Base-by-base conservation (phyloP, 2,888 invertebrate genomes). In the Trichopoda pennipes region DNA sequence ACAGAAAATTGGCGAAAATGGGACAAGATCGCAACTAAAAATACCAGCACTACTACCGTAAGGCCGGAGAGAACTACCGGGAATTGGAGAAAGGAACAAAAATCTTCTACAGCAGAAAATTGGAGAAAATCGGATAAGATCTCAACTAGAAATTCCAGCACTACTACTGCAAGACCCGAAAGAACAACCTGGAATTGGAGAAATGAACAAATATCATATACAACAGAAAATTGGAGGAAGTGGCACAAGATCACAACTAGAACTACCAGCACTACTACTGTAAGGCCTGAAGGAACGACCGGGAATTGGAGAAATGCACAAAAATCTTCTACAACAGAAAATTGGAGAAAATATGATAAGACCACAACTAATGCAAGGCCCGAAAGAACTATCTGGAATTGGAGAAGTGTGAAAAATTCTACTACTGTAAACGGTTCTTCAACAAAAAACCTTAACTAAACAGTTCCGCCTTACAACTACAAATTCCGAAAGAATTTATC, bases 151-250 rank as follows among this genome's bases (percentile, higher is more conserved):
- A 10, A 42, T 8, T 7, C 35, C 2, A 55, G 12, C 1, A 21
- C 44, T 16, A 70, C 38, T 21, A 51, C 66, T 16, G 23, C 28
- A 58, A 66, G 53, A 44, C 8, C 56, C 3, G 17, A 16, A 16
- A 51, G 10, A 44, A 51, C 56, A 7, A 53, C 56, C 42, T 60
- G 56, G 69, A 73, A 73, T 72, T 70, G 70, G 53, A 66, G 35
- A 56, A 63, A 47, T 19, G 55, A 63, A 58, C 49, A 61, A 9
- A 55, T 7, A 28, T 28, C 28, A 28, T 28, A 6, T 7, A 28
- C 28, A 28, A 28, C 28, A 28, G 28, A 28, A 28, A 28, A 28
- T 28, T 28, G 28, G 28, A 28, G 28, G 8, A 28, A 28, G 8
- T 28, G 28, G 28, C 7, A 28, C 8, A 28, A 28, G 28, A 28